A percentile compares a stretch with the other conserved stretches of the same genome.
Evolutionary conservation across 1,140 invertebrate genomes (phyloP).

Genomic region (Cheumatopsyche charites): DNA sequence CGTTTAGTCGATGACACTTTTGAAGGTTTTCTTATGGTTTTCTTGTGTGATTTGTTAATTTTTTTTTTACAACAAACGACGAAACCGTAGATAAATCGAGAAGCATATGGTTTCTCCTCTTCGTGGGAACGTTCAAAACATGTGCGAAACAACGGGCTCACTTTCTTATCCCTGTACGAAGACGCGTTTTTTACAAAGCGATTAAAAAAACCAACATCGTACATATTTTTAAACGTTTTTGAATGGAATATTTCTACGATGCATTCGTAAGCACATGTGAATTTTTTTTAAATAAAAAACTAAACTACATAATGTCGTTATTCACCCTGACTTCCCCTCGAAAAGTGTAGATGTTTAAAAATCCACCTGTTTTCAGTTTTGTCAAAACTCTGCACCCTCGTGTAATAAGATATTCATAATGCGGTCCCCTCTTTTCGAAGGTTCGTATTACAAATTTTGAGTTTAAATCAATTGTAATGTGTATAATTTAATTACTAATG

Average conservation of each 20-base stretch:
- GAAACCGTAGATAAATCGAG: slow-evolving; percentile 13
- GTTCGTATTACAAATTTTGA: neutral
- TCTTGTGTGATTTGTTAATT: neutral
- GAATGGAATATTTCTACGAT: neutral
- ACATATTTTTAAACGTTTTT: neutral
- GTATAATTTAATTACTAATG: no score
- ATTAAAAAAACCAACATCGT: slow-evolving; percentile 1
- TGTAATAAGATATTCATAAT: slow-evolving; percentile 34
- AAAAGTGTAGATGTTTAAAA: neutral
- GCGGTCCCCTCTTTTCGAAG: neutral
- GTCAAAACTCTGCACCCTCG: slow-evolving; percentile 31
- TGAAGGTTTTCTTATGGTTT: neutral
- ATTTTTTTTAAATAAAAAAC: neutral
- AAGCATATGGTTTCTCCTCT: slow-evolving; percentile 27
- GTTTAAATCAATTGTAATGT: no score
- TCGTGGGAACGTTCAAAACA: slow-evolving; percentile 27
- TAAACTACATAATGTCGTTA: neutral
- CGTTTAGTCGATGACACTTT: slow-evolving; percentile 16
- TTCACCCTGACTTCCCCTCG: neutral
- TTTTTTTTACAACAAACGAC: neutral
- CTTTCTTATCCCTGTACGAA: neutral
- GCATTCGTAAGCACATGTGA: neutral
- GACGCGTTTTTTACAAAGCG: neutral
- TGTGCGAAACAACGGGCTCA: slow-evolving; percentile 26
- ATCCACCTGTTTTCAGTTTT: slow-evolving; percentile 36